phyloP scores from a whole-genome alignment of 2,888 invertebrate species.

The Cephus rjabovi region DNA sequence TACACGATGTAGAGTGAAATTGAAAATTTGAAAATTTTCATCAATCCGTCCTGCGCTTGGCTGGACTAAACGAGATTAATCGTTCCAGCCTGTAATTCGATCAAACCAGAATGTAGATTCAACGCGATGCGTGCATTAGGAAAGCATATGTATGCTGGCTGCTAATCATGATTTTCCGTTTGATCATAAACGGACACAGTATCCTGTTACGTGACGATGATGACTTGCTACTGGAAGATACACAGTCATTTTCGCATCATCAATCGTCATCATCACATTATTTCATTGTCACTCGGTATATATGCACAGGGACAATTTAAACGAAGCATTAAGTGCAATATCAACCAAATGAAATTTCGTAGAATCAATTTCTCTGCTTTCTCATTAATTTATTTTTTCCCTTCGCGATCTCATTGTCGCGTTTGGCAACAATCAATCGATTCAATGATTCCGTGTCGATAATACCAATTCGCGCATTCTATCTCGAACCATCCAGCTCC shows the following conservation, averaged over 20 bases:
- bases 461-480: not conserved
- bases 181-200: not conserved
- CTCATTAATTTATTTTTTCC: not conserved
- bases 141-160: not conserved
- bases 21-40: not conserved
- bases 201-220: not conserved
- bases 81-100: not conserved
- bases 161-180: not conserved
- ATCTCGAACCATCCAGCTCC: not conserved
- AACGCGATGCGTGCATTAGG: not conserved
- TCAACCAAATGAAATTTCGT: not conserved
- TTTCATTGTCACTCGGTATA: not conserved
- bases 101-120: not conserved
- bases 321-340: not conserved
- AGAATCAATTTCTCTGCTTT: not conserved
- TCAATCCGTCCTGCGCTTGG: not conserved
- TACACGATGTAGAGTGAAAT: not conserved
- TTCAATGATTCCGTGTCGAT: not conserved
- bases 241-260: not conserved
- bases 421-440: not conserved
- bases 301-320: not conserved
- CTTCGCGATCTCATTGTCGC: not conserved
- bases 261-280: not conserved
- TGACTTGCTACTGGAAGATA: not conserved
- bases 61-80: not conserved